phyloP scores from a whole-genome alignment of 2,797 vertebrate species.

The Danionella dracula region DNA sequence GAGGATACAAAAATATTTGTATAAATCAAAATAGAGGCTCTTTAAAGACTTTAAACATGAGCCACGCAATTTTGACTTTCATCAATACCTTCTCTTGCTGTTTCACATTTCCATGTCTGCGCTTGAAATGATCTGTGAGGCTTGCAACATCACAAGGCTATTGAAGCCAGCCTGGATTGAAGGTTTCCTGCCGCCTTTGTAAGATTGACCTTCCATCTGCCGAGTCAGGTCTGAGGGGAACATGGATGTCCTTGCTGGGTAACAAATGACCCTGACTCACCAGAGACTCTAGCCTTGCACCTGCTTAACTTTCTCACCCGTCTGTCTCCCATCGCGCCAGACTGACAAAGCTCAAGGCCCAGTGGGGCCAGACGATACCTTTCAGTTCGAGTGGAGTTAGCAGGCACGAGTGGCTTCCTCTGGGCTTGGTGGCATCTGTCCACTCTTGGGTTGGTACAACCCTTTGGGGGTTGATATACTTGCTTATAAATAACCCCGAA shows the following conservation, averaged over 20 bases:
- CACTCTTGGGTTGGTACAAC: slow-evolving; percentile 43
- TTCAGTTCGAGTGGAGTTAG: slow-evolving; percentile 46
- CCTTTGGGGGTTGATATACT: slow-evolving; percentile 33
- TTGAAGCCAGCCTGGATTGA: slow-evolving; percentile 41
- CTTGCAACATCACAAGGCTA: neutral
- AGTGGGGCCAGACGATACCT: slow-evolving; percentile 55
- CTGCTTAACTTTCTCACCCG: slow-evolving; percentile 70
- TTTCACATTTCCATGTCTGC: neutral
- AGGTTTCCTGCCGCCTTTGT: slow-evolving; percentile 56
- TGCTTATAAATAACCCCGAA: slow-evolving; percentile 44
- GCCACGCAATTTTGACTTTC: too few relatives aligned
- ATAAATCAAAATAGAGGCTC: too few relatives aligned
- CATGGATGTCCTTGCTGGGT: slow-evolving; percentile 67
- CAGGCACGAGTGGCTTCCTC: slow-evolving; percentile 40
- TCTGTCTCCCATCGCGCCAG: slow-evolving; percentile 59
- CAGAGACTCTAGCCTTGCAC: slow-evolving; percentile 64
- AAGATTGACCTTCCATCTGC: slow-evolving; percentile 70
- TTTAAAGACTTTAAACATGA: too few relatives aligned
- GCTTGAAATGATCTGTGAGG: neutral
- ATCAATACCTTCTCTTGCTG: too few relatives aligned
- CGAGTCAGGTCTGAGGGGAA: slow-evolving; percentile 61
- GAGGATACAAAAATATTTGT: too few relatives aligned
- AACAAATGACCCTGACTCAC: slow-evolving; percentile 73
- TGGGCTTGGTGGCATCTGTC: slow-evolving; percentile 49
- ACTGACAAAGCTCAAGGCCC: slow-evolving; percentile 60